Conservation (phyloP, 2,113 vertebrate genomes). For the Zingel zingel region DNA sequence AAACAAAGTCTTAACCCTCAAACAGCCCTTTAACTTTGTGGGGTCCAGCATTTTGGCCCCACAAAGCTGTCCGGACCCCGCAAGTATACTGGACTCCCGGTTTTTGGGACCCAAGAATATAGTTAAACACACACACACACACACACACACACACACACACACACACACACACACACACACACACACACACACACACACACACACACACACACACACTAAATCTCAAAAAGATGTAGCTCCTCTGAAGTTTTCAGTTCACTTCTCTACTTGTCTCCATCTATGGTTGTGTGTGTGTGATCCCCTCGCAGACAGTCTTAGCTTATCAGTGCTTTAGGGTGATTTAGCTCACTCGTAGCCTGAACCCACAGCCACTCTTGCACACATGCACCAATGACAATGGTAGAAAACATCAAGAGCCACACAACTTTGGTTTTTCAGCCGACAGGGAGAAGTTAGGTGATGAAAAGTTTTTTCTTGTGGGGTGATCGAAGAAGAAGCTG, state of each 20-base stretch:
- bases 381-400: not conserved
- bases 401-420: not conserved
- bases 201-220: not conserved
- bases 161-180: too few relatives aligned
- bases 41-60: too few relatives aligned
- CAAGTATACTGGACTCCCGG: too few relatives aligned
- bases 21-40: too few relatives aligned
- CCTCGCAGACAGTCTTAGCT: not conserved
- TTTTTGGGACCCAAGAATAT: too few relatives aligned
- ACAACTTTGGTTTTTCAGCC: not conserved
- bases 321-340: slow-evolving; percentile 17
- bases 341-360: slow-evolving; percentile 6
- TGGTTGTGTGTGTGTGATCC: not conserved
- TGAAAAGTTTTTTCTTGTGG: slow-evolving; percentile 24
- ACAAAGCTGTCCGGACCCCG: too few relatives aligned
- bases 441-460: not conserved
- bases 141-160: too few relatives aligned
- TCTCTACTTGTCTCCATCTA: slow-evolving; percentile 30
- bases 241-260: slow-evolving; percentile 12
- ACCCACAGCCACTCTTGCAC: not conserved
- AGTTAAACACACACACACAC: too few relatives aligned
- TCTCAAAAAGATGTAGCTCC: slow-evolving; percentile 27
- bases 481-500: slow-evolving; percentile 2
- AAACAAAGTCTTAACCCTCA: too few relatives aligned
- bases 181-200: not conserved